Base-by-base conservation (phyloP, 92 coral and sea anemone species). In the Phymanthus crucifer region DNA sequence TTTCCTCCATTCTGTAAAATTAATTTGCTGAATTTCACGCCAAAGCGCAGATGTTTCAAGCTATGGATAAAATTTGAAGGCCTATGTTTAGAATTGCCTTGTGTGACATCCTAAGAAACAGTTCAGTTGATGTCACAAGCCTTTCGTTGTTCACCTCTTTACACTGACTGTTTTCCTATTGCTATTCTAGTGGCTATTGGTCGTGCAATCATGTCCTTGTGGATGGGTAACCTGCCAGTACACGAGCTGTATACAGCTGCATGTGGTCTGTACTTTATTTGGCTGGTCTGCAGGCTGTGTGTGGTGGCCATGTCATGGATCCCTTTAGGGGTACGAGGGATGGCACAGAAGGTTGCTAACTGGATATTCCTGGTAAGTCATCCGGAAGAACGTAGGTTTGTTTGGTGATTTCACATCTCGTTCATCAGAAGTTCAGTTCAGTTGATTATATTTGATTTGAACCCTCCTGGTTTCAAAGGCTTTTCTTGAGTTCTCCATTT, bases 231-330 rank as follows among this genome's bases (percentile, higher is more conserved):
- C 33, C 85, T 90, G 12, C 83, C 98, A 3, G 99, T 96, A 3
- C 99, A 96, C 65, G 99, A 96, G 83, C 94, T 96, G 76, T 96
- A 96, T 80, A 96, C 99, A 0, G 99, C 99, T 7, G 99, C 99
- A 9, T 96, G 97, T 81, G 99, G 99, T 67, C 89, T 96, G 70
- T 96, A 96, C 66, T 64, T 93, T 31, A 91, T 93, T 66, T 96
- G 99, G 99, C 89, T 96, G 43, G 88, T 90, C 57, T 96, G 99
- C 38, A 90, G 99, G 19, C 52, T 89, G 3, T 91, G 79, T 29
- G 89, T 88, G 29, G 84, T 96, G 24, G 82, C 92, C 18, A 69
- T 85, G 40, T 93, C 99, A n/a, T 96, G 99, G 99, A 48, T 93
- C 29, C 99, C 99, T 16, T 87, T 96, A 52, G 99, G 99, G 33